These are phyloP conservation scores for Chirona hameri DNA, from an alignment of 2,888 invertebrate genomes.

Conservation along the genomic window DNA sequence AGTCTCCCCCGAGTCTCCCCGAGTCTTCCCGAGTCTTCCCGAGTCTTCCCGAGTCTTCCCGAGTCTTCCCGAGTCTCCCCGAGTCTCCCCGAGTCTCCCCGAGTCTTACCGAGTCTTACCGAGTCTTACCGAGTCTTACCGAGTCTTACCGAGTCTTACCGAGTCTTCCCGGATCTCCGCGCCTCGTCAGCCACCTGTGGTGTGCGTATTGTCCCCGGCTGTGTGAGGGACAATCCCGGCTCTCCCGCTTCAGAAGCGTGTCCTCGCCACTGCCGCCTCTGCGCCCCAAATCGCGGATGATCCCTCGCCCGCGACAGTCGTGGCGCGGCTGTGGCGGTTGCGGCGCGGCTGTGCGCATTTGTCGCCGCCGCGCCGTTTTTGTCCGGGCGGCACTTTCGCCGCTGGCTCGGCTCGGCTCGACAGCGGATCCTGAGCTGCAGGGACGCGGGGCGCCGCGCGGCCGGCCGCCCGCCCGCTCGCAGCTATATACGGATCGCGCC, in stretches of 20 bases:
- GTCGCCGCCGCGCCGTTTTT: constrained; percentile 36
- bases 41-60: neutral
- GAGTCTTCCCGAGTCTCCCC: no score
- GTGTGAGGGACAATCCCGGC: no score
- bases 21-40: constrained; percentile 26
- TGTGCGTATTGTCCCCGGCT: no score
- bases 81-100: neutral
- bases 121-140: no score
- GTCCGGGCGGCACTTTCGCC: neutral
- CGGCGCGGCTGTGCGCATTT: constrained; percentile 33
- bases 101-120: neutral
- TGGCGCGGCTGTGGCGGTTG: neutral
- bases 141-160: neutral
- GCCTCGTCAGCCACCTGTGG: constrained; percentile 30
- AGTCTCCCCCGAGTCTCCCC: neutral
- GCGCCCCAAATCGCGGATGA: constrained; percentile 33
- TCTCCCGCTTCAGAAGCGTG: no score
- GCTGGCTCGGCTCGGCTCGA: neutral
- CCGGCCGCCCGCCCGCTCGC: neutral
- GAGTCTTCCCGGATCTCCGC: neutral
- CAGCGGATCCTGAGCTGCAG: neutral
- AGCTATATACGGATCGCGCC: neutral
- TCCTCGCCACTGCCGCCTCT: constrained; percentile 35
- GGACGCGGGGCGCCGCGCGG: neutral
- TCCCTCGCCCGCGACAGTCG: constrained; percentile 34